Evolutionary conservation across 1,140 invertebrate genomes (phyloP), one percentile per base, ranked within the genome.

Genomic region (Papilio glaucus): DNA sequence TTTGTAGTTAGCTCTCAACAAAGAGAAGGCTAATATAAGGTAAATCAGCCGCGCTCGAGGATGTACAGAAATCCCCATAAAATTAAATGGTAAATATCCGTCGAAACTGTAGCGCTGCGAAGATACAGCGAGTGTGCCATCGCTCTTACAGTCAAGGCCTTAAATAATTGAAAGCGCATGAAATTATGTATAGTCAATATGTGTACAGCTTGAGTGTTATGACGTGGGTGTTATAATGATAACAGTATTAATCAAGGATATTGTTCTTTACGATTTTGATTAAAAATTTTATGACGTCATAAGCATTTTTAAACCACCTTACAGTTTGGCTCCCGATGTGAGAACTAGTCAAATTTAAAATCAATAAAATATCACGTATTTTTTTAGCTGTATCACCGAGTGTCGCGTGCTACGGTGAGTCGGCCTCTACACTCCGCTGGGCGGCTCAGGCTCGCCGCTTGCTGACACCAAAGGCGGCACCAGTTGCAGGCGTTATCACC

Each of bases 301-400:
- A n/a, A n/a, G n/a, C n/a, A n/a, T n/a, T n/a, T n/a, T n/a, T n/a
- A n/a, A n/a, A n/a, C n/a, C n/a, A n/a, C n/a, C n/a, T n/a, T n/a
- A n/a, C n/a, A n/a, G n/a, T n/a, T n/a, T n/a, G n/a, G n/a, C n/a
- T 45, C 5, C n/a, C 15, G 5, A 18, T 45, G n/a, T 45, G 41
- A 15, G 5, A 13, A 45, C 7, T 45, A 45, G 7, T 42, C 15
- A 10, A 42, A 5, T 42, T 42, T 4, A 42, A 4, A 42, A 42
- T 42, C n/a, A 41, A 13, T 8, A 9, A 13, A 41, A 9, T 6
- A 41, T 10, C 0, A 41, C n/a, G n/a, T n/a, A n/a, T n/a, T n/a
- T n/a, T n/a, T n/a, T n/a, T n/a, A 96, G 96, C 96, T 63, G 93
- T 96, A 74, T 96, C 96, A 24, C 95, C 96, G 21, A 95, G 95